Percentiles rank a stretch among this genome's conserved stretches.
Conservation (phyloP, 2,888 invertebrate species). For the Chrysina gloriosa region DNA sequence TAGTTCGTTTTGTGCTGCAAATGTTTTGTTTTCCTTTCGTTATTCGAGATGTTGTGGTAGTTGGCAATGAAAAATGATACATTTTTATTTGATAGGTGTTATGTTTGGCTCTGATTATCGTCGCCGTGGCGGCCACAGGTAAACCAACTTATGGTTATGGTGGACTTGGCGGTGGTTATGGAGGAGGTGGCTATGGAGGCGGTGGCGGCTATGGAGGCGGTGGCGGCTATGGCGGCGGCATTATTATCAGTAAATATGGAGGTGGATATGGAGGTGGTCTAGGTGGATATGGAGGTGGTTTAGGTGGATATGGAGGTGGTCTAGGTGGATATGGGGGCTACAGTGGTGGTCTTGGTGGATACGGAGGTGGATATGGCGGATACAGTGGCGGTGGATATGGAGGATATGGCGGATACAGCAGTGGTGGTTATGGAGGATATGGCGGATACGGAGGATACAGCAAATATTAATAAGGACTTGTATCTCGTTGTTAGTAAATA, state of each 20-base stretch:
- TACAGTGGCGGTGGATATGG: neutral
- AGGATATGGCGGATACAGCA: conserved; percentile 21
- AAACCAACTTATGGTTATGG: conserved; percentile 7
- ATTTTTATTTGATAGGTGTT: neutral
- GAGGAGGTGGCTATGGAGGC: neutral
- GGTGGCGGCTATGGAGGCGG: neutral
- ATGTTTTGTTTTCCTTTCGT: neutral
- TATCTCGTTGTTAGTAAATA: conserved; percentile 5
- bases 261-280: neutral
- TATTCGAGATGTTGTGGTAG: neutral
- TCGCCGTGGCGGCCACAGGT: neutral
- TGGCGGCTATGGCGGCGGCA: neutral
- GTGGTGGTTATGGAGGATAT: conserved; percentile 6
- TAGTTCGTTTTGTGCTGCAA: neutral
- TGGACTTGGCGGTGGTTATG: neutral
- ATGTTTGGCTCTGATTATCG: conserved; percentile 1
- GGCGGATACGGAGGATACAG: conserved; percentile 20
- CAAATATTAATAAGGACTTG: neutral
- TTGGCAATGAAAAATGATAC: neutral
- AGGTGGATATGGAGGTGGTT: conserved; percentile 29
- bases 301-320: conserved; percentile 15
- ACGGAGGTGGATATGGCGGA: conserved; percentile 2
- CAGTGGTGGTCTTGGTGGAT: conserved; percentile 20
- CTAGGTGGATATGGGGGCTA: conserved; percentile 21
- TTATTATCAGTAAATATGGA: no score